Evolutionary conservation across 1,140 invertebrate genomes (phyloP), one percentile per base, ranked within the genome.

Genomic region (Babylonia areolata): DNA sequence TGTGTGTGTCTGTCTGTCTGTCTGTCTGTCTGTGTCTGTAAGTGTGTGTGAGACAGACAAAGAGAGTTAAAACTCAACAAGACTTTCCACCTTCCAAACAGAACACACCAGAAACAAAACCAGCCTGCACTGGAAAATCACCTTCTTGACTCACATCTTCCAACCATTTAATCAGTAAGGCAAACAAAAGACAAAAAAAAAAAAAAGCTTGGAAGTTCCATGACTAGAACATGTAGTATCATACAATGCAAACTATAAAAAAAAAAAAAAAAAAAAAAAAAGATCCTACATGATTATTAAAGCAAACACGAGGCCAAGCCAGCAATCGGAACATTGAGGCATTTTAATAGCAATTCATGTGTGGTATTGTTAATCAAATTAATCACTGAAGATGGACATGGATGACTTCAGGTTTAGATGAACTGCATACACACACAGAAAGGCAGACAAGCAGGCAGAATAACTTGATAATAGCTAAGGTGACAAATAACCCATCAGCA

Each of bases 141-240:
- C 58, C 58, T 23, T 23, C 12, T 64, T 64, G 15, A 64, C 58
- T 64, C 58, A 64, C 58, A 64, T 64, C 58, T 64, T 64, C 58
- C 58, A 64, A 64, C 9, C 58, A n/a, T 64, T 64, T 64, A 64
- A 64, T 64, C 58, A 64, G 23, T 64, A 64, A 64, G 58, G 58
- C 58, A 23, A 64, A 64, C 58, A 12, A 64, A 64, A 64, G 58
- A 64, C 58, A 64, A 64, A 12, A 64, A 64, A 64, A 23, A 64
- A 12, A 64, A 64, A 12, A 64, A 64, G 58, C 58, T 64, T 64
- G 17, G 12, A 64, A 64, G 58, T 23, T 64, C 58, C 17, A 23
- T 64, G 58, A 64, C 58, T 64, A 64, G 58, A 64, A 64, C 58
- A 28, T 64, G 58, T 64, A 23, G 28, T 23, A 64, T 28, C 28